Evolutionary conservation across 2,888 invertebrate genomes (phyloP), one percentile per base, ranked within the genome.

Genomic region (Epiblema foenella): DNA sequence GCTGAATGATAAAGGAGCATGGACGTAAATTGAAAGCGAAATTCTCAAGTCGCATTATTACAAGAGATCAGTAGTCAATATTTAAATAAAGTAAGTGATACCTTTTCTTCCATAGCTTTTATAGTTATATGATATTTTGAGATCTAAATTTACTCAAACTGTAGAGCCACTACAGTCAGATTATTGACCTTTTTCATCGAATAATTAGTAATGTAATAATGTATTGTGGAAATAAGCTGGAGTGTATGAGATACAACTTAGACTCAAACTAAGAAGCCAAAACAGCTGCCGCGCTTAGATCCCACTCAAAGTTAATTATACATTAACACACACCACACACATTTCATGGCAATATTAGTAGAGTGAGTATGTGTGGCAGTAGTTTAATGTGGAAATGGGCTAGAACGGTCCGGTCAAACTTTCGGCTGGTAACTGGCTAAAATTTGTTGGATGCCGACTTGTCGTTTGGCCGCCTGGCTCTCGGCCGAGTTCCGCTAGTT

Each of bases 401-500:
- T 39, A 37, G 49, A n/a, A 49, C 29, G 29, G n/a, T 29, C 46
- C 65, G 29, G 71, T 24, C 39, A 37, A 75, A 75, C 73, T 75
- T 75, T 70, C 33, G 67, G 52, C 67, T 52, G 57, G 58, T 69
- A 74, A 76, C 82, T 81, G 81, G 77, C 79, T 77, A 78, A 85
- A 84, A 85, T 85, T 86, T 84, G 84, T 84, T 84, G 84, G 76
- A n/a, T n/a, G n/a, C n/a, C n/a, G n/a, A n/a, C n/a, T 77, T 75
- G 68, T 74, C 73, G 77, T 77, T 78, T 71, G 66, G 75, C 75
- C 72, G 75, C 62, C 64, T 65, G 79, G 79, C 77, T 80, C 77
- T 75, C 74, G 75, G 39, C 73, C 64, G 79, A 81, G 80, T 80
- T 83, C 66, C 73, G 75, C 74, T 75, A 69, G 74, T 70, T 77